A percentile compares a stretch with the other conserved stretches of the same genome.
Conservation (phyloP, 2,797 vertebrate species). For the Lacerta viridis region DNA sequence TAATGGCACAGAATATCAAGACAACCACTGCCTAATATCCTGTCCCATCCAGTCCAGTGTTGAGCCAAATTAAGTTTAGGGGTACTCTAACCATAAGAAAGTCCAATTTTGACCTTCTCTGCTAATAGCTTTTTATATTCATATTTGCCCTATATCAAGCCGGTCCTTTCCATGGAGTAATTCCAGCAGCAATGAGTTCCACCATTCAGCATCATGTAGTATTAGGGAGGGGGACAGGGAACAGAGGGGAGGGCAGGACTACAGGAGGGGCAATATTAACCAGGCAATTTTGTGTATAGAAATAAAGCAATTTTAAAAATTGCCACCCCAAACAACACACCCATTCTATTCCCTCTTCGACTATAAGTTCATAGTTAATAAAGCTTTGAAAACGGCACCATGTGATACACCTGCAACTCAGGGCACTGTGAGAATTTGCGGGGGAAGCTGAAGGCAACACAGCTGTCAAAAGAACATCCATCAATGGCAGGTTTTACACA, state of each 20-base stretch:
- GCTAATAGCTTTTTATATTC: neutral
- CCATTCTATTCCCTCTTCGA: neutral
- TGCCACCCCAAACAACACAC: neutral
- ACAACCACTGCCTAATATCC: neutral
- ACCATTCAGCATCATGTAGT: neutral
- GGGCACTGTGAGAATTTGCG: neutral
- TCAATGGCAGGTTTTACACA: neutral
- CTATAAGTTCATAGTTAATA: neutral
- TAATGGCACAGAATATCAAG: neutral
- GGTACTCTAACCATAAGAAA: neutral
- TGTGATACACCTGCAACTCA: neutral
- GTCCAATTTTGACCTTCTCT: neutral
- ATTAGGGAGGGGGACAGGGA: neutral
- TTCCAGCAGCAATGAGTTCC: neutral
- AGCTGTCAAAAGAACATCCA: neutral
- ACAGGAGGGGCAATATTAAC: too few species aligned
- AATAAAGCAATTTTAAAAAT: neutral
- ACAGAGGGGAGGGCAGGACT: neutral
- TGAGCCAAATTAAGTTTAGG: neutral
- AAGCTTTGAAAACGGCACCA: neutral
- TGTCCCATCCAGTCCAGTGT: neutral
- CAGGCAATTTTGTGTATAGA: neutral
- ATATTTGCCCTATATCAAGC: neutral
- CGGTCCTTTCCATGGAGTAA: neutral
- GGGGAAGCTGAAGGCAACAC: neutral